Evolutionary conservation across 2,113 vertebrate species (phyloP).

Genomic region (Menura novaehollandiae): DNA sequence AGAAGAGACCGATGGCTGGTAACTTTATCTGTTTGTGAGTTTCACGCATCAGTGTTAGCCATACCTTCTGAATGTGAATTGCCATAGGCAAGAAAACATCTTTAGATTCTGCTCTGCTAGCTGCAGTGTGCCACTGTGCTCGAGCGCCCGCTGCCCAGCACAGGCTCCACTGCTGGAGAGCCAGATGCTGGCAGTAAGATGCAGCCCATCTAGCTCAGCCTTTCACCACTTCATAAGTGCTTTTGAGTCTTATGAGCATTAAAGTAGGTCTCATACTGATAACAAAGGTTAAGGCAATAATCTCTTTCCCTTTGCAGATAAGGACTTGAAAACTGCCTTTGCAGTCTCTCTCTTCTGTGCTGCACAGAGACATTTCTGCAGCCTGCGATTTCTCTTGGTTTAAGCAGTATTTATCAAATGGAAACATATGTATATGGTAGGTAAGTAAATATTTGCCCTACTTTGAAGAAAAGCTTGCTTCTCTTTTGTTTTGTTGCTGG

Average conservation of each 20-base stretch:
- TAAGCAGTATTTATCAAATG: slow-evolving; percentile 48
- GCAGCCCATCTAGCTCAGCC: not conserved
- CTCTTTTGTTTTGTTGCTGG: not conserved
- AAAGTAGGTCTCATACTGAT: slow-evolving; percentile 39
- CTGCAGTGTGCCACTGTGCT: not conserved
- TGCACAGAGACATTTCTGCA: not conserved
- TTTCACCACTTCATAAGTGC: slow-evolving; percentile 8
- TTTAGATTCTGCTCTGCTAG: not conserved
- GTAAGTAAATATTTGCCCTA: not conserved
- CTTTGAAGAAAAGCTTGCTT: slow-evolving; percentile 19
- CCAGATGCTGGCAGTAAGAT: not conserved
- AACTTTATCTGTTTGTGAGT: not conserved
- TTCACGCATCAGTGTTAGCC: not conserved
- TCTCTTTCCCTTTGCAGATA: slow-evolving; percentile 56
- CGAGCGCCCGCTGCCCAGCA: fast-evolving
- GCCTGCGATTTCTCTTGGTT: not conserved
- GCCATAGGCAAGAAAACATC: not conserved
- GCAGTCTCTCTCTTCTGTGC: not conserved
- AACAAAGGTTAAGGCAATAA: slow-evolving; percentile 55
- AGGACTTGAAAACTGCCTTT: slow-evolving; percentile 50
- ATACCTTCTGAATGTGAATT: not conserved
- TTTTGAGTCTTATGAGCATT: slow-evolving; percentile 21
- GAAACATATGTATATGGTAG: slow-evolving; percentile 34
- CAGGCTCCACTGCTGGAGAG: not conserved
- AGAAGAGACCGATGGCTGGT: fast-evolving